Conservation (phyloP, 2,113 vertebrate genomes). For the Rutilus rutilus region DNA sequence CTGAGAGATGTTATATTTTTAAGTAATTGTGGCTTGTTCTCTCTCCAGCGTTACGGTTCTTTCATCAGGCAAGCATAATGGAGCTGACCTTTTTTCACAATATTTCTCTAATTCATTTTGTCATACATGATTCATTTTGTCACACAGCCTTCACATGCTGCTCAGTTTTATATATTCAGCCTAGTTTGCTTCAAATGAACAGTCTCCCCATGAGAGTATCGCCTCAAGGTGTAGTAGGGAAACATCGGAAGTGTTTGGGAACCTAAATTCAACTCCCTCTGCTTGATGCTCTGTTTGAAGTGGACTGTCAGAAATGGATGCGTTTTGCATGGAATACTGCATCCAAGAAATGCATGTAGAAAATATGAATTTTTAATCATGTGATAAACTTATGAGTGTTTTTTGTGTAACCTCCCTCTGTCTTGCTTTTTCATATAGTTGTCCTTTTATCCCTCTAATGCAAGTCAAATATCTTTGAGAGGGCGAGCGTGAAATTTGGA, state of each 20-base stretch:
- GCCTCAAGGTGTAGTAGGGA: conserved; percentile 9
- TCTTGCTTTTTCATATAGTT: background rate
- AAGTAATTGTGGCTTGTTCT: conserved; percentile 32
- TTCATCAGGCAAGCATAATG: conserved; percentile 45
- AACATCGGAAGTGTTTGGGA: background rate
- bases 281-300: background rate
- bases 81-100: conserved; percentile 43
- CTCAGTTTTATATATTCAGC: conserved; percentile 1
- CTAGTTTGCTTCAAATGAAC: conserved; percentile 17
- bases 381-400: background rate
- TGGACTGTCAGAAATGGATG: conserved; percentile 23
- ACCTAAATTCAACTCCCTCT: background rate
- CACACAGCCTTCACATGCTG: conserved; percentile 12
- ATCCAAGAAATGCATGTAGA: background rate
- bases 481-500: conserved; percentile 71
- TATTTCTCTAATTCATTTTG: conserved; percentile 34
- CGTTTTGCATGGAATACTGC: conserved; percentile 16
- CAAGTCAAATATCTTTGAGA: conserved; percentile 48
- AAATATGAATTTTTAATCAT: background rate
- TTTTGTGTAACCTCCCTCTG: background rate
- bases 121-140: conserved; percentile 17
- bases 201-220: background rate
- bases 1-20: conserved; percentile 8
- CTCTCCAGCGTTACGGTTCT: conserved; percentile 32
- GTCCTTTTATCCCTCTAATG: background rate